A percentile compares a stretch with the other conserved stretches of the same genome.
These are phyloP conservation scores for Aphrophora alni DNA, from an alignment of 2,888 invertebrate species.

Conservation along the genomic window DNA sequence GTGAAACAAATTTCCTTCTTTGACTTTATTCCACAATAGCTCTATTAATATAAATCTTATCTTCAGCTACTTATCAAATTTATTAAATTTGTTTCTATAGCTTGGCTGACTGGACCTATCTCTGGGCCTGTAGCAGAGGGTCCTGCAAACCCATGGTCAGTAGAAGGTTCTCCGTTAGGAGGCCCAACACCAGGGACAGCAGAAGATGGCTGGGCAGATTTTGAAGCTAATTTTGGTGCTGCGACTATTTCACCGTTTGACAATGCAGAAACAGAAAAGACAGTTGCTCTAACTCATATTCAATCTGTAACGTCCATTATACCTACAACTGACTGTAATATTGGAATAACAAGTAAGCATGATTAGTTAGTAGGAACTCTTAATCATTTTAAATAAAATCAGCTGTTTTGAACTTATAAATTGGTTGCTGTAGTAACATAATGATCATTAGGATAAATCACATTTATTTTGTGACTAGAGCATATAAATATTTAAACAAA, in stretches of 20 bases:
- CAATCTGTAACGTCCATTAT: not conserved
- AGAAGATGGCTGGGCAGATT: slow-evolving; percentile 59
- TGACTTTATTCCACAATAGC: too few relatives aligned
- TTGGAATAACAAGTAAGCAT: not conserved
- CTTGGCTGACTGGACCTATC: slow-evolving; percentile 55
- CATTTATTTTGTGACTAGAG: too few relatives aligned
- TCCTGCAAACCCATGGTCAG: slow-evolving; percentile 51
- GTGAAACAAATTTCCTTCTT: too few relatives aligned
- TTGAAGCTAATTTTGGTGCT: slow-evolving; percentile 52
- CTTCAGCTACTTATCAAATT: slow-evolving; percentile 12
- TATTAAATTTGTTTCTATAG: slow-evolving; percentile 48
- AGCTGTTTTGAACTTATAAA: too few relatives aligned
- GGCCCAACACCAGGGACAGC: slow-evolving; percentile 46
- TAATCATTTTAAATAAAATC: too few relatives aligned
- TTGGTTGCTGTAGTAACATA: too few relatives aligned
- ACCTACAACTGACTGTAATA: not conserved
- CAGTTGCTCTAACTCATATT: not conserved
- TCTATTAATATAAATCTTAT: too few relatives aligned
- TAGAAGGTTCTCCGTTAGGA: slow-evolving; percentile 52
- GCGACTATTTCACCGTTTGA: not conserved
- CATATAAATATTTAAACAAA: too few relatives aligned
- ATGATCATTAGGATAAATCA: too few relatives aligned
- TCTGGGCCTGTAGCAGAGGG: slow-evolving; percentile 46
- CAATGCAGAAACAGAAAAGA: not conserved
- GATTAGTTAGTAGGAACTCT: not conserved